Percentiles rank a stretch among this genome's conserved stretches.
Evolutionary conservation across 2,888 invertebrate genomes (phyloP).

Genomic region (Conus canariensis): DNA sequence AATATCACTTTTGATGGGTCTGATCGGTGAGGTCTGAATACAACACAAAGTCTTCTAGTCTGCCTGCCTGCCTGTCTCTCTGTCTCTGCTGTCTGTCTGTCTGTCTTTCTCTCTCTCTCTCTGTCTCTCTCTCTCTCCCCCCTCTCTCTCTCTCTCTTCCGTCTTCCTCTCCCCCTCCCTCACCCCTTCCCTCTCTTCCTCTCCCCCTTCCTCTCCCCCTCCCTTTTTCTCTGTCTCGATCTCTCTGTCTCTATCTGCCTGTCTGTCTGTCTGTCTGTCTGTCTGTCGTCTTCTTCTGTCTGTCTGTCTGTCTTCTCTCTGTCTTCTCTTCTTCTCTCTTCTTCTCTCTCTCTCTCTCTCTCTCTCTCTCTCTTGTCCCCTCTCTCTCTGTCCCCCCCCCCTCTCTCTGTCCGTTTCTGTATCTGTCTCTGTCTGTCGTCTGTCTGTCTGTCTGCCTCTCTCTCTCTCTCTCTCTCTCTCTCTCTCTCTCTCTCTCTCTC

Average conservation of each 20-base stretch:
- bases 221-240: not conserved
- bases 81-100: not conserved
- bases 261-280: constrained; percentile 4
- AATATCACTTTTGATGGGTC: no score
- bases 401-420: no score
- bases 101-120: constrained; percentile 22
- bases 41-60: not conserved
- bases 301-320: no score
- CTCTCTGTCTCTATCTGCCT: not conserved
- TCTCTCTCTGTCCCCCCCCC: not conserved
- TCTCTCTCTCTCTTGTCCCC: no score
- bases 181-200: not conserved
- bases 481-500: no score
- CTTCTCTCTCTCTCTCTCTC: no score
- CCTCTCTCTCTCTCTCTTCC: not conserved
- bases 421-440: no score
- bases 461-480: not conserved
- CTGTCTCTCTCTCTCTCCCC: not conserved
- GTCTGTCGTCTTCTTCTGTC: not conserved
- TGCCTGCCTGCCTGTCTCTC: not conserved
- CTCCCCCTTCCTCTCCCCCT: not conserved
- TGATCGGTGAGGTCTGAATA: no score
- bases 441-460: not conserved
- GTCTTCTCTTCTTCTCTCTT: no score
- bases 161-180: no score